Evolutionary conservation across 2,113 vertebrate genomes (phyloP).

Genomic region (Macaca fascicularis): T2T-MFA8v1.1 NC_088377.1:14987501-14988000

Average conservation of each 20-base stretch:
- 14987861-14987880: not conserved
- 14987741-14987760: not conserved
- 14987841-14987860: not conserved
- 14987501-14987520: too few relatives aligned
- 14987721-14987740: not conserved
- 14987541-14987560: too few relatives aligned
- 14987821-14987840: not conserved
- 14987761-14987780: not conserved
- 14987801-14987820: not conserved
- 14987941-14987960: not conserved
- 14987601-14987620: too few relatives aligned
- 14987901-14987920: not conserved
- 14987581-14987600: too few relatives aligned
- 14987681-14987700: too few relatives aligned
- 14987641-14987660: too few relatives aligned
- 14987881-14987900: not conserved
- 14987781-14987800: not conserved
- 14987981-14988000: not conserved
- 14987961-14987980: not conserved
- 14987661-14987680: too few relatives aligned
- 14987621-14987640: too few relatives aligned
- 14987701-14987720: too few relatives aligned
- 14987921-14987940: not conserved
- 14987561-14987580: too few relatives aligned
- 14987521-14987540: too few relatives aligned